These are phyloP conservation scores for Enteromius paludinosus DNA, from an alignment of 2,797 vertebrate species.

Conservation along the genomic window DNA sequence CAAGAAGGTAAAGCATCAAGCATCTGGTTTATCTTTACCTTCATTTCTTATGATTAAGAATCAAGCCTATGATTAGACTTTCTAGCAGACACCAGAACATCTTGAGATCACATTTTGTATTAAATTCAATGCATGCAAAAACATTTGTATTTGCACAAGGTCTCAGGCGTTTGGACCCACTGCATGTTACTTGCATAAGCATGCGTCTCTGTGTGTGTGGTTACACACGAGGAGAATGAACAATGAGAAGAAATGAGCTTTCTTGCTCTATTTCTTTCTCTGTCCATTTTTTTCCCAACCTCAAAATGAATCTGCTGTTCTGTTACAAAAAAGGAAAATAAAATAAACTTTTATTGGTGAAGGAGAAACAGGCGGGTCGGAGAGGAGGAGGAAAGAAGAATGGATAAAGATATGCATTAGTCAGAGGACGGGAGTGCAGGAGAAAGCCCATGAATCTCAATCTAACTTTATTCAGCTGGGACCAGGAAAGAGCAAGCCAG, in stretches of 20 bases:
- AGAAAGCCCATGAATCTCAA: slow-evolving; percentile 53
- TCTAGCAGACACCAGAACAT: background rate
- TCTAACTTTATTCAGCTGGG: slow-evolving; percentile 55
- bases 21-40: background rate
- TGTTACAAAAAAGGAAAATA: slow-evolving; percentile 23
- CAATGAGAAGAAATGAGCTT: slow-evolving; percentile 30
- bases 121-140: background rate
- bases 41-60: too few species aligned
- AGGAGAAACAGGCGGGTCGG: slow-evolving; percentile 29
- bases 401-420: slow-evolving; percentile 54
- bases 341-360: slow-evolving; percentile 13
- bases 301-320: slow-evolving; percentile 39
- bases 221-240: background rate
- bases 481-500: slow-evolving; percentile 46
- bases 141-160: background rate
- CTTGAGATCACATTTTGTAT: background rate
- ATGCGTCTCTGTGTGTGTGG: background rate
- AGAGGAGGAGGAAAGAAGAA: slow-evolving; percentile 24
- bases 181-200: background rate
- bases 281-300: slow-evolving; percentile 36
- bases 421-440: slow-evolving; percentile 44
- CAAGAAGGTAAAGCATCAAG: background rate
- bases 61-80: background rate
- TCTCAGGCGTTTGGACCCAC: background rate
- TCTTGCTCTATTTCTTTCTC: slow-evolving; percentile 27